Conservation (phyloP, 2,888 invertebrate species). For the Nomada goodeniana region DNA sequence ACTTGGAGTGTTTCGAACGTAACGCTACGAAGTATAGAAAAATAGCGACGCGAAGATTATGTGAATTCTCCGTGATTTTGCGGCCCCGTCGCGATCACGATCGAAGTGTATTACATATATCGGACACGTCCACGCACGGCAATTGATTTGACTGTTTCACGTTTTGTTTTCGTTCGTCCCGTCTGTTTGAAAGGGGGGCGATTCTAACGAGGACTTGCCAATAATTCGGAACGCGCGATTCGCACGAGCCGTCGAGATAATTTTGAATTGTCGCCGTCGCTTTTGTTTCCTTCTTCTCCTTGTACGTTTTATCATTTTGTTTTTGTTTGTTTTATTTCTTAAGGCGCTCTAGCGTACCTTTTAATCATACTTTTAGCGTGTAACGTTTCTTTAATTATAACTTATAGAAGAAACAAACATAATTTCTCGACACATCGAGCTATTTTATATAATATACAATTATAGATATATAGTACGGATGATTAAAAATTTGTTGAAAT, state of each 20-base stretch:
- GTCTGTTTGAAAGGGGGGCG: background rate
- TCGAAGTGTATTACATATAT: background rate
- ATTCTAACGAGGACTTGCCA: constrained; percentile 53
- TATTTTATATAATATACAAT: background rate
- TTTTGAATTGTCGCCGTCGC: constrained; percentile 19
- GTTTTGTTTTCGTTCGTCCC: constrained; percentile 14
- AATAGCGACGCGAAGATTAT: constrained; percentile 44
- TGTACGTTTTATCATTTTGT: background rate
- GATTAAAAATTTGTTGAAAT: constrained; percentile 38
- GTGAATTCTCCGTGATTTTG: constrained; percentile 10
- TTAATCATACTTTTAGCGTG: constrained; percentile 4
- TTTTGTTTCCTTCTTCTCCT: background rate
- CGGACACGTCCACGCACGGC: constrained; percentile 48
- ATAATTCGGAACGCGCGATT: constrained; percentile 29
- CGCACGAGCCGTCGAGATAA: constrained; percentile 31
- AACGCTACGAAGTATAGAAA: constrained; percentile 32
- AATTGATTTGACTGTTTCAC: constrained; percentile 42
- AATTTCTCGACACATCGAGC: constrained; percentile 14
- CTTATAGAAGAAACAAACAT: constrained; percentile 1
- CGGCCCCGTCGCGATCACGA: constrained; percentile 11
- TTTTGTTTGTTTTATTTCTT: constrained; percentile 19
- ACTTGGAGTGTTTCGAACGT: constrained; percentile 65
- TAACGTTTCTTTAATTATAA: constrained; percentile 39
- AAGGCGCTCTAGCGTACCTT: constrained; percentile 22
- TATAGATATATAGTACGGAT: background rate